A percentile compares a stretch with the other conserved stretches of the same genome.
phyloP scores from a whole-genome alignment of 2,888 invertebrate genomes.

The Ommatoiulus sabulosus region DNA sequence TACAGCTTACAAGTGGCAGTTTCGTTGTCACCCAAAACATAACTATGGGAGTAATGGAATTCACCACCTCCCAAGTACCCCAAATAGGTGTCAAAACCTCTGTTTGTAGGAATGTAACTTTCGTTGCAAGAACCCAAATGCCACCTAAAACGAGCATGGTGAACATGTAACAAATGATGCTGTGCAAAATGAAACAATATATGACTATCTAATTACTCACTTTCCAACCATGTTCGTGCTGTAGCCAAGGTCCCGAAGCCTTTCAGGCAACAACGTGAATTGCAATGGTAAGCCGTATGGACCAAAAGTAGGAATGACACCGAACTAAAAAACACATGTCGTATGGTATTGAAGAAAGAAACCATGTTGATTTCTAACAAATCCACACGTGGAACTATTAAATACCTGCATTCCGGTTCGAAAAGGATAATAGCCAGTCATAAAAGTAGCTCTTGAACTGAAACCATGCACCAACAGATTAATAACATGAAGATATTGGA shows the following conservation, averaged over 20 bases:
- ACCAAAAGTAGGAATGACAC: slow-evolving; percentile 65
- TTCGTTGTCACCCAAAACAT: slow-evolving; percentile 44
- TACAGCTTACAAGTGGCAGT: slow-evolving; percentile 30
- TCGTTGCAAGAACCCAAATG: slow-evolving; percentile 55
- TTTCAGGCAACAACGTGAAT: slow-evolving; percentile 65
- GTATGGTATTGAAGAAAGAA: background rate
- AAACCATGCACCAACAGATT: slow-evolving; percentile 50
- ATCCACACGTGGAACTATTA: background rate
- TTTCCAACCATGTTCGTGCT: slow-evolving; percentile 65
- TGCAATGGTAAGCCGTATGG: slow-evolving; percentile 65
- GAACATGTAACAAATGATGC: background rate
- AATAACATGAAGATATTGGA: background rate
- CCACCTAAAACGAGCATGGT: slow-evolving; percentile 47
- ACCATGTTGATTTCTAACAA: background rate
- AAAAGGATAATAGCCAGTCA: slow-evolving; percentile 67
- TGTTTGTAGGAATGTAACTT: slow-evolving; percentile 41
- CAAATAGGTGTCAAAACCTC: slow-evolving; percentile 56
- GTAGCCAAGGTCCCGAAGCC: slow-evolving; percentile 65
- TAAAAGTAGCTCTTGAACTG: slow-evolving; percentile 66
- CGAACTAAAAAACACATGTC: background rate
- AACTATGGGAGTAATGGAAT: slow-evolving; percentile 51
- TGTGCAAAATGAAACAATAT: background rate
- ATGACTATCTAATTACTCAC: slow-evolving; percentile 61
- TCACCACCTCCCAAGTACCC: slow-evolving; percentile 54
- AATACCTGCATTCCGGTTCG: slow-evolving; percentile 66